Evolutionary conservation across 2,797 vertebrate species (phyloP).

Genomic region (Rhodeus uyekii): DNA sequence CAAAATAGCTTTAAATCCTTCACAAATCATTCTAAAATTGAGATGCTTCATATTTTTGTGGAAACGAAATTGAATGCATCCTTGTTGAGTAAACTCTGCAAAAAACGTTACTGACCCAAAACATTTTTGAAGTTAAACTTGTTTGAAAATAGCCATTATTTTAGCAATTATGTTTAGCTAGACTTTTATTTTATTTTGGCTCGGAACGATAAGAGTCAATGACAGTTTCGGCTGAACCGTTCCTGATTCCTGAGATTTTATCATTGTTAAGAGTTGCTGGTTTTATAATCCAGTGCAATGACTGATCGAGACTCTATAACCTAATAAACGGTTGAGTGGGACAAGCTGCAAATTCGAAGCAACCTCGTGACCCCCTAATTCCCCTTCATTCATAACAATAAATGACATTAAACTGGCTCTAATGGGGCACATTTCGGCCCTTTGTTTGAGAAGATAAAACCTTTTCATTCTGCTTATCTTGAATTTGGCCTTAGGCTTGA

Average conservation of each 20-base stretch:
- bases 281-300: not conserved
- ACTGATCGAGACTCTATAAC: not conserved
- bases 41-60: too few species aligned
- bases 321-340: not conserved
- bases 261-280: not conserved
- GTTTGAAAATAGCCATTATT: not conserved
- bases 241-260: not conserved
- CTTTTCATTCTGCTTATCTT: not conserved
- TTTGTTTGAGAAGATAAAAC: not conserved
- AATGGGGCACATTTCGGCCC: not conserved
- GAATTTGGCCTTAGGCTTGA: not conserved
- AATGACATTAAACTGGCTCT: not conserved
- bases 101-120: not conserved
- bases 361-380: not conserved
- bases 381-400: conserved; percentile 7
- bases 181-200: not conserved
- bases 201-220: not conserved
- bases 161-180: not conserved
- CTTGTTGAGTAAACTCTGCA: not conserved
- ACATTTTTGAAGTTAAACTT: not conserved
- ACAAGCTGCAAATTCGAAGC: not conserved
- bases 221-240: not conserved
- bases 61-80: not conserved
- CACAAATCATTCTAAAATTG: not conserved
- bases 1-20: not conserved